Percentiles rank a stretch among this genome's conserved stretches.
Conservation (phyloP, 1,140 invertebrate genomes). For the Holcopasites calliopsidis region DNA sequence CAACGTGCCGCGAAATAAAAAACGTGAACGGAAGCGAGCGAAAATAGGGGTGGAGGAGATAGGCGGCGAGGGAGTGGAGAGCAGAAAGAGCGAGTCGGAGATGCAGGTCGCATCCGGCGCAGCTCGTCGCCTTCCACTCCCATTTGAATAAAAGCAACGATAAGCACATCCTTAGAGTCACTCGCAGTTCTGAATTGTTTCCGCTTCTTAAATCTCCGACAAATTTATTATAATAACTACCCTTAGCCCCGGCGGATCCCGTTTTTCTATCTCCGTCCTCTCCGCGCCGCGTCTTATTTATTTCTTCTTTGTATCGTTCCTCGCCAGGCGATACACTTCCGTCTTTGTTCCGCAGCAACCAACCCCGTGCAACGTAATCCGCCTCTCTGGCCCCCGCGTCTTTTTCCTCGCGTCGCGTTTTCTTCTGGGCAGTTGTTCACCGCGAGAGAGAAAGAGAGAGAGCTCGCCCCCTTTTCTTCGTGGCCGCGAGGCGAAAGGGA, state of each 20-base stretch:
- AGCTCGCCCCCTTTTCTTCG: constrained; percentile 46
- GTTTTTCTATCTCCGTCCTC: constrained; percentile 50
- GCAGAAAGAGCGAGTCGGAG: constrained; percentile 58
- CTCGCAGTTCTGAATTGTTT: constrained; percentile 79
- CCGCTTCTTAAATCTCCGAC: constrained; percentile 79
- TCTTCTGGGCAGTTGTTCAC: constrained; percentile 48
- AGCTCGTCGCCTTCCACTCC: constrained; percentile 74
- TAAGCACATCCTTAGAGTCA: constrained; percentile 79
- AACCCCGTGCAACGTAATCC: constrained; percentile 26
- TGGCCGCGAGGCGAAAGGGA: constrained; percentile 58
- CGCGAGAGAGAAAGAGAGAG: constrained; percentile 42
- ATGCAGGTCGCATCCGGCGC: constrained; percentile 69
- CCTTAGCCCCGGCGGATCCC: constrained; percentile 73
- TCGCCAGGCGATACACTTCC: constrained; percentile 5
- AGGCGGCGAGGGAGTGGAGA: background rate
- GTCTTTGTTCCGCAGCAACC: constrained; percentile 11
- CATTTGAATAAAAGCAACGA: constrained; percentile 80
- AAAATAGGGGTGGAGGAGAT: constrained; percentile 7
- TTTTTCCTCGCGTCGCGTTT: constrained; percentile 45
- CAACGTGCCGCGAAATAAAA: too few species aligned
- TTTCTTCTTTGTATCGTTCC: constrained; percentile 54
- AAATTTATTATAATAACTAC: constrained; percentile 81
- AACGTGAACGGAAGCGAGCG: constrained; percentile 6
- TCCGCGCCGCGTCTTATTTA: constrained; percentile 34
- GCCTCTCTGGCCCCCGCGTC: constrained; percentile 46